Percentiles rank a stretch among this genome's conserved stretches.
phyloP scores from a whole-genome alignment of 2,113 vertebrate species.

The Fulica atra region DNA sequence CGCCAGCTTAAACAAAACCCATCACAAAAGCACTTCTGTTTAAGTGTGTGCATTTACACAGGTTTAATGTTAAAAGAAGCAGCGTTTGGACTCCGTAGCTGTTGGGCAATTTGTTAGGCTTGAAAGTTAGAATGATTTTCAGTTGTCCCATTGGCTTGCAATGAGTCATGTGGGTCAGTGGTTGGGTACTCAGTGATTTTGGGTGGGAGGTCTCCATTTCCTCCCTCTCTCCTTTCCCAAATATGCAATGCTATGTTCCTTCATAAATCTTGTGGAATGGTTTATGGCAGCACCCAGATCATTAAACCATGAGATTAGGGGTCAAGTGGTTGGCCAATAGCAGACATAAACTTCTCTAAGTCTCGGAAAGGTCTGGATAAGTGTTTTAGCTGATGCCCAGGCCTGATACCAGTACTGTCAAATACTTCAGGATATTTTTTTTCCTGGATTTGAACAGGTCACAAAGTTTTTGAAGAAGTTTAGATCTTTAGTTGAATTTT shows the following conservation, averaged over 20 bases:
- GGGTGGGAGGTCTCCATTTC: neutral
- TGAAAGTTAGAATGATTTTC: neutral
- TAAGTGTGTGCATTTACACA: neutral
- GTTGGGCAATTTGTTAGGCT: neutral
- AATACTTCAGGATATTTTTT: neutral
- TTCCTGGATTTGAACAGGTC: neutral
- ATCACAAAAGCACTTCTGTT: conserved; percentile 3
- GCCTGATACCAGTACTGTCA: neutral
- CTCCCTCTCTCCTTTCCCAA: neutral
- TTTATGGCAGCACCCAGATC: neutral
- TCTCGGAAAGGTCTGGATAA: neutral
- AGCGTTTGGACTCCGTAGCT: neutral
- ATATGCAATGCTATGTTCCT: neutral
- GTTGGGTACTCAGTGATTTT: neutral
- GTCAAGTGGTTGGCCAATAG: neutral
- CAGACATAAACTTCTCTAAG: neutral
- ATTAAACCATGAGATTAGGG: neutral
- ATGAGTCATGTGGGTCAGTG: neutral
- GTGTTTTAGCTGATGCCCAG: neutral
- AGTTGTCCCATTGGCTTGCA: neutral
- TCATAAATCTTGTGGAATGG: neutral
- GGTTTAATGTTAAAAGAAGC: neutral
- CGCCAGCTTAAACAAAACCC: neutral
- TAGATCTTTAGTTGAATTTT: neutral
- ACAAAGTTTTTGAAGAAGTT: neutral